phyloP scores from a whole-genome alignment of 1,140 invertebrate genomes.

The Drosophila ironensis region DNA sequence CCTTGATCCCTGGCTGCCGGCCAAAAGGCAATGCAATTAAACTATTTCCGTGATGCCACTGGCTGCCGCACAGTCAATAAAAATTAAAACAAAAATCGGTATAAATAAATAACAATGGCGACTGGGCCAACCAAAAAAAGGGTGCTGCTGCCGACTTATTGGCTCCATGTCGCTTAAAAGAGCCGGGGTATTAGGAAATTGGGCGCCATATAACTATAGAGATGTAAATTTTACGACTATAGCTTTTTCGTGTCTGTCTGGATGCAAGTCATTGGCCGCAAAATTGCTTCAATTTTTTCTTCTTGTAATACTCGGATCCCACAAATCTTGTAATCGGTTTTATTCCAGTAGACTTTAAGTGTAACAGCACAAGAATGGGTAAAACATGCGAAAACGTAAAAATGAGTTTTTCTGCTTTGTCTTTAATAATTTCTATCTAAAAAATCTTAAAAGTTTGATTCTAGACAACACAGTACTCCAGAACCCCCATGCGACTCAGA shows the following conservation, averaged over 20 bases:
- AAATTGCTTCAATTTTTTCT: not conserved
- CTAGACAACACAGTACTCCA: too few species aligned
- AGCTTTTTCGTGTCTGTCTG: conserved; percentile 10
- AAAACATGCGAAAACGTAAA: too few species aligned
- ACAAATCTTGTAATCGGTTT: too few species aligned
- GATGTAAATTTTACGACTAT: conserved; percentile 3
- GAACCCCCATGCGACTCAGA: too few species aligned
- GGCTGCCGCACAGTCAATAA: conserved; percentile 50
- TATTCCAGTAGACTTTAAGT: not conserved
- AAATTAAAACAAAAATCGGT: conserved; percentile 49
- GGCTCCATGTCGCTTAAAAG: too few species aligned
- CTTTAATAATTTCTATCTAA: too few species aligned
- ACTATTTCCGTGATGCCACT: conserved; percentile 67
- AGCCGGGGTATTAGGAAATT: conserved; percentile 67
- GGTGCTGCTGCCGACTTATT: too few species aligned
- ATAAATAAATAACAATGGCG: conserved; percentile 68
- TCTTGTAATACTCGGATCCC: too few species aligned
- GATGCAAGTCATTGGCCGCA: conserved; percentile 26
- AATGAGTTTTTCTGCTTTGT: too few species aligned
- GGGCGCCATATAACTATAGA: conserved; percentile 53
- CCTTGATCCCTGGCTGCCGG: conserved; percentile 25
- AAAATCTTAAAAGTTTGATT: too few species aligned
- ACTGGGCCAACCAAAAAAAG: conserved; percentile 11
- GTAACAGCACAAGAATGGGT: too few species aligned
- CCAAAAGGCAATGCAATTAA: conserved; percentile 78